These are phyloP conservation scores for Hormiphora californensis DNA, from an alignment of 37 sponge, comb jelly and placozoan genomes.

Conservation along the genomic window DNA sequence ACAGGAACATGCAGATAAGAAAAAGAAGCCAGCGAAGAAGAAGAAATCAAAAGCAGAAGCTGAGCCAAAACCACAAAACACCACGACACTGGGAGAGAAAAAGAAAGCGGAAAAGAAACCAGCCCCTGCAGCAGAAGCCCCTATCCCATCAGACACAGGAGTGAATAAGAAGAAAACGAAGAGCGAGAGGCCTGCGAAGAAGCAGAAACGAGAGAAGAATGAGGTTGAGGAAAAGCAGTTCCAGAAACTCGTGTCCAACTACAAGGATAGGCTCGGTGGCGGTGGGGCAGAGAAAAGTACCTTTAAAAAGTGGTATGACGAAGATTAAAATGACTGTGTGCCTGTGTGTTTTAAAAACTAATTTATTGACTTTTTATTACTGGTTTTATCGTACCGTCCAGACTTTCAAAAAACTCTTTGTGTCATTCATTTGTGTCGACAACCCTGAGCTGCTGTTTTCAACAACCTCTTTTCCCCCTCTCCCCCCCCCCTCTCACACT, in stretches of 20 bases:
- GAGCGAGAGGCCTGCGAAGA: not conserved
- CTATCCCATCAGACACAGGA: not conserved
- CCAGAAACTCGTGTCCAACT: not conserved
- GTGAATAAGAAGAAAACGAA: not conserved
- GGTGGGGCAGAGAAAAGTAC: too few relatives aligned
- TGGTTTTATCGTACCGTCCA: not conserved
- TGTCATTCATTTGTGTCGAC: too few relatives aligned
- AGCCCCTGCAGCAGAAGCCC: not conserved
- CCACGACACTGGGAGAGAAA: not conserved
- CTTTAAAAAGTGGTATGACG: conserved; percentile 48
- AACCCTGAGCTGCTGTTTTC: too few relatives aligned
- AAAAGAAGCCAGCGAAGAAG: too few relatives aligned
- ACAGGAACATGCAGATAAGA: too few relatives aligned
- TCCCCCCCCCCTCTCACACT: too few relatives aligned
- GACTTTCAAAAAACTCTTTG: too few relatives aligned
- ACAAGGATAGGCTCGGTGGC: not conserved
- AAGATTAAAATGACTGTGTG: not conserved
- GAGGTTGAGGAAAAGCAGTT: not conserved
- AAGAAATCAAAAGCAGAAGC: too few relatives aligned
- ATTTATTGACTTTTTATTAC: not conserved
- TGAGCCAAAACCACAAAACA: too few relatives aligned
- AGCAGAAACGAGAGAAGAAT: not conserved
- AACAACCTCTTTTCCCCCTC: too few relatives aligned
- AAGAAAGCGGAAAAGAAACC: not conserved
- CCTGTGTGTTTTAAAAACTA: not conserved